Base-by-base conservation (phyloP, 2,888 invertebrate genomes). In the Drosophila setosimentum region DNA sequence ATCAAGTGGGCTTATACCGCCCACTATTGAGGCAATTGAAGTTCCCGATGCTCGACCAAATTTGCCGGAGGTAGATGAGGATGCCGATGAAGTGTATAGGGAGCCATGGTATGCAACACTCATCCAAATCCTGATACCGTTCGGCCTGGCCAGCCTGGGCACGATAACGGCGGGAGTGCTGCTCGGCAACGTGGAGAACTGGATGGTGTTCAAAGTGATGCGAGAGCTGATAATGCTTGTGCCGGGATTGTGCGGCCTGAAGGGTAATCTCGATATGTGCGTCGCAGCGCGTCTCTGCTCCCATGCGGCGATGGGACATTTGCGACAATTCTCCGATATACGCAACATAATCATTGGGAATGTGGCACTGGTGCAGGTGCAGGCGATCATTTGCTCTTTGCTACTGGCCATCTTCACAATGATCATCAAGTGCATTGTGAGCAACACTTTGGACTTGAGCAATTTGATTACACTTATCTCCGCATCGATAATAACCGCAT, bases 261-360 rank as follows among this genome's bases (percentile, higher is more conserved):
- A 82, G 30, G 81, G 81, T 4, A 82, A 82, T 24, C 64, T 82
- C 64, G 81, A 82, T 27, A 82, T 82, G 81, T 82, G 81, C 27
- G 59, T 82, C 18, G 81, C 81, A 0, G 54, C 82, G 6, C 69
- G 81, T 1, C 32, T 82, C 11, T 53, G 57, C 30, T 75, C 76
- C 21, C 77, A 77, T 18, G 64, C 66, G 0, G 79, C 74, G n/a
- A 3, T 82, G 48, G 82, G 81, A 0, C 49, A 73, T 3, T 45
- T 82, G 57, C 27, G 57, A 2, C 0, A 40, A 0, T 33, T 27
- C 1, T 24, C 53, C 2, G 32, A 51, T 8, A 45, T 74, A 21
- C 55, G 67, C 8, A 30, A 58, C 3, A 67, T 82, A 24, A 8
- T 75, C 2, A 49, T 82, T n/a, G 81, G 79, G 10, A 82, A 82